phyloP scores from a whole-genome alignment of 2,888 invertebrate species.

The Tineola bisselliella region DNA sequence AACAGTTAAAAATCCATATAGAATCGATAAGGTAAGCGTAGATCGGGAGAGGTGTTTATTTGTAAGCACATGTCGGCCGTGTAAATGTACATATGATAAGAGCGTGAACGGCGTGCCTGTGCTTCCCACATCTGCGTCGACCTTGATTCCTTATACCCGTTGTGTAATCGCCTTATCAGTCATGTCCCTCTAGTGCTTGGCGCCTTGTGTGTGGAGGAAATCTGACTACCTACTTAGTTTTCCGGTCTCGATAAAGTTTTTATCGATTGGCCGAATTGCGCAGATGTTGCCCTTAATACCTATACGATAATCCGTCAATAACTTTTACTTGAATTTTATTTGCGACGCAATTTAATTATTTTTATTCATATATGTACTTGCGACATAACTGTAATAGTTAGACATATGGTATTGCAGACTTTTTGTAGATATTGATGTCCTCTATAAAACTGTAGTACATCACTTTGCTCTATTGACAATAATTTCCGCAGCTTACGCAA shows the following conservation, averaged over 20 bases:
- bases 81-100: constrained; percentile 55
- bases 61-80: constrained; percentile 27
- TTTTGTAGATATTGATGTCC: too few relatives aligned
- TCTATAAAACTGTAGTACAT: too few relatives aligned
- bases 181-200: constrained; percentile 44
- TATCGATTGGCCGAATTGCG: constrained; percentile 23
- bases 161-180: constrained; percentile 62
- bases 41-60: constrained; percentile 39
- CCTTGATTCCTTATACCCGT: constrained; percentile 56
- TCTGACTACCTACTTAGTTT: constrained; percentile 37
- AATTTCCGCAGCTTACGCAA: too few relatives aligned
- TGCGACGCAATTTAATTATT: too few relatives aligned
- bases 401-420: too few relatives aligned
- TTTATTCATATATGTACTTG: too few relatives aligned
- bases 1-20: not conserved
- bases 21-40: not conserved
- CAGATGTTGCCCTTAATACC: constrained; percentile 27
- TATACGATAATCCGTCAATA: not conserved
- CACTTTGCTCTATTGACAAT: too few relatives aligned
- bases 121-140: constrained; percentile 64
- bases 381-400: too few relatives aligned
- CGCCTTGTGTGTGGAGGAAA: constrained; percentile 37
- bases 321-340: not conserved
- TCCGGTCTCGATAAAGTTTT: constrained; percentile 53
- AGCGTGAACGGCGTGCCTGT: constrained; percentile 52